Conservation (phyloP, 2,888 invertebrate species). For the Thereva nobilitata region DNA sequence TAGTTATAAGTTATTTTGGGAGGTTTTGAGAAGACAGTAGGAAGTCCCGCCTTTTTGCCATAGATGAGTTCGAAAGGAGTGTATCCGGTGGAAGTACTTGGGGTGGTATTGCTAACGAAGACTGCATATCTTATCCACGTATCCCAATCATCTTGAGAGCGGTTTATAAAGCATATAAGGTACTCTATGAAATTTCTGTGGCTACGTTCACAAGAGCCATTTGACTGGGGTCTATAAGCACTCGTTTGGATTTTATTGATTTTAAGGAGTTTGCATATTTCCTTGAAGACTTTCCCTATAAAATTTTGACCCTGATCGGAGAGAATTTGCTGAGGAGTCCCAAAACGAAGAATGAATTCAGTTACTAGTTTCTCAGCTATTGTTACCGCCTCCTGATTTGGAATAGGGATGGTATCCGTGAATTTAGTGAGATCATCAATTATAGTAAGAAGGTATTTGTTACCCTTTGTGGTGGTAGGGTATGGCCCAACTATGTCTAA, state of each 20-base stretch:
- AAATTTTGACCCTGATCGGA: slow-evolving; percentile 1
- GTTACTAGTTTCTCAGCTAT: slow-evolving; percentile 45
- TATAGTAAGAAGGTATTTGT: slow-evolving; percentile 46
- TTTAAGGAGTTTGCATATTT: slow-evolving; percentile 9
- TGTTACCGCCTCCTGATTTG: slow-evolving; percentile 48
- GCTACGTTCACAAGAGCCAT: slow-evolving; percentile 6
- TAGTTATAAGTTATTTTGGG: no score
- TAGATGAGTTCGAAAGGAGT: no score
- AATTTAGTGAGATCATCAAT: slow-evolving; percentile 48
- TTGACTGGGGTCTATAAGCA: slow-evolving; percentile 15
- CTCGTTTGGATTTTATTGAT: slow-evolving; percentile 11
- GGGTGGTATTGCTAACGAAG: no score
- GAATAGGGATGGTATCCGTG: slow-evolving; percentile 45
- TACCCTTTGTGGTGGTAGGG: slow-evolving; percentile 42
- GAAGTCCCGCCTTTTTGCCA: no score
- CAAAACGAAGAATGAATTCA: not conserved
- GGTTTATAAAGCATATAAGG: not conserved
- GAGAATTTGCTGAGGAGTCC: not conserved
- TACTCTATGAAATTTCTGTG: slow-evolving; percentile 6
- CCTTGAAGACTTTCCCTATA: not conserved
- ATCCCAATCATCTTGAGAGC: no score
- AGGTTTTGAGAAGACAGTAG: no score
- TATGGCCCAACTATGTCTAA: slow-evolving; percentile 49
- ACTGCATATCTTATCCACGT: no score
- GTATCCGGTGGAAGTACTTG: no score